Base-by-base conservation (phyloP, 2,888 invertebrate genomes). In the Scaptomyza flava region DNA sequence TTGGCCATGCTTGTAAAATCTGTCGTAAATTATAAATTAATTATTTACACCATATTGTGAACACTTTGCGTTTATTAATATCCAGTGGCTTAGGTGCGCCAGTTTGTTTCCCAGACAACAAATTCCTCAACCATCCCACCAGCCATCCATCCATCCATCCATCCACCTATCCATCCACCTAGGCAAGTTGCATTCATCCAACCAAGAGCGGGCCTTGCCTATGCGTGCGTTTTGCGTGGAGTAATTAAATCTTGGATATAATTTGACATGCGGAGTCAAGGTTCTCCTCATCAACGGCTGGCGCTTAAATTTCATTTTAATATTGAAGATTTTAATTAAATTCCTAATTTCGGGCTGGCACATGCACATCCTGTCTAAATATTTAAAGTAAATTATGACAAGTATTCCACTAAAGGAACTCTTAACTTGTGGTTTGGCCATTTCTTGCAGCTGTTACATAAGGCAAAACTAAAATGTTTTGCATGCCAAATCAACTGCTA, bases 11-110 rank as follows among this genome's bases (percentile, higher is more conserved):
- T 63, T 62, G 70, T 79, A 76, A 85, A 76, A 66, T 78, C 69
- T 71, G 77, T 79, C 83, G 82, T 85, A 83, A 84, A 82, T 87
- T 82, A 86, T 86, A 86, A 86, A 86, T 84, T 84, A 85, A 87
- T 87, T 86, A 84, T 88, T 85, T 86, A 84, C 83, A 85, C 72
- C 75, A 85, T 74, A 86, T 82, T 87, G 74, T 79, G 79, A 83
- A 77, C 77, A 85, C 69, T 87, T 77, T 87, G 77, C 76, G 85
- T 76, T 83, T 87, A 87, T 81, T 87, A 87, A 84, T 88, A 77
- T 82, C 77, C 82, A 72, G 85, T 65, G 68, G 84, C 80, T 77
- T 77, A 77, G 72, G 82, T 76, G 79, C 69, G 60, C 48, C 73
- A 67, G 61, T 63, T 60, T 53, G 63, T 63, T 60, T 47, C 12